Evolutionary conservation across 1,140 invertebrate species (phyloP), one percentile per base, ranked within the genome.

Genomic region (Zeugodacus cucurbitae): DNA sequence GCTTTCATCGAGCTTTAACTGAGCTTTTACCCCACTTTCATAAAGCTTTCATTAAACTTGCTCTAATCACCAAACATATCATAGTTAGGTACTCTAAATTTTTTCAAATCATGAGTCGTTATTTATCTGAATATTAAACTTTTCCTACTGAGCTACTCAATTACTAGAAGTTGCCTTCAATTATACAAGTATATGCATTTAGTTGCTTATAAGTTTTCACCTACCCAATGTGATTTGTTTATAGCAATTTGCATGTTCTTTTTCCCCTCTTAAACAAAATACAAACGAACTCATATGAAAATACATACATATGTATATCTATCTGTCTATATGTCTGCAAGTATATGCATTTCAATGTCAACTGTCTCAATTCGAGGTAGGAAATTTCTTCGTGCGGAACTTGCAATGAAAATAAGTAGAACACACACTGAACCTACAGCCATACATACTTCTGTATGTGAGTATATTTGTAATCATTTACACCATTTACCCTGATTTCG

Each of bases 321-420:
- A 44, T 44, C 0, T 74, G 6, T 70, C 1, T 34, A n/a, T 67
- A 74, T 74, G 20, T 29, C 1, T 41, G 8, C n/a, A 34, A 11
- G 32, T 82, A 48, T n/a, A 26, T 82, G 37, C 20, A n/a, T 82
- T 82, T 82, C 74, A 82, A 82, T 82, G 74, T 82, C 74, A 82
- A 82, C 41, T 48, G 74, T 82, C 74, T 82, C 74, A 82, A 48
- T 82, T 48, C 74, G 74, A 82, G 74, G 74, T 82, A 82, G 74
- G 44, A 82, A 48, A 82, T 54, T 82, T 82, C 74, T 82, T 82
- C 74, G 74, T 48, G 74, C 74, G 74, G 74, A 82, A 82, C 74
- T 82, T 26, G 41, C 48, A 48, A 26, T 82, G 22, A n/a, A 82
- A 82, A 82, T 82, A 82, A 82, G 62, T 3, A 7, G n/a, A 62